These are phyloP conservation scores for Platycercus adscitus DNA, from an alignment of 2,113 vertebrate species.

Conservation along the genomic window DNA sequence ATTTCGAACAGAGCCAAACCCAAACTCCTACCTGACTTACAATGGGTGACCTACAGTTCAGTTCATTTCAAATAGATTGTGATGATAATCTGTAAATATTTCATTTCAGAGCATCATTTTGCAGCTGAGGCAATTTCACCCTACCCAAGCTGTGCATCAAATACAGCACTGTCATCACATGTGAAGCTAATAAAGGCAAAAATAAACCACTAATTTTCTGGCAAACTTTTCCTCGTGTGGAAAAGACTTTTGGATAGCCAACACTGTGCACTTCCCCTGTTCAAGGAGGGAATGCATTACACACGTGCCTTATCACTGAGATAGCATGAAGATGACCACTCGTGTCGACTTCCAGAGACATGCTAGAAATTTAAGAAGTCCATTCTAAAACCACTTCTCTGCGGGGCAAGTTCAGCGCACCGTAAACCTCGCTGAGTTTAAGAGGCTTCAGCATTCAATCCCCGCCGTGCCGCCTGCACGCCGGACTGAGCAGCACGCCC, in stretches of 20 bases:
- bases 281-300: fast-evolving
- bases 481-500: not conserved
- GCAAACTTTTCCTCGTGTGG: not conserved
- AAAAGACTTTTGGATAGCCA: not conserved
- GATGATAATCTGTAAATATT: not conserved
- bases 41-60: not conserved
- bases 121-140: not conserved
- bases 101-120: not conserved
- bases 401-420: not conserved
- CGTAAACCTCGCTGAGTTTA: fast-evolving
- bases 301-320: fast-evolving
- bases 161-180: not conserved
- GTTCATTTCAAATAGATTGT: not conserved
- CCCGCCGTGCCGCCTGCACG: fast-evolving
- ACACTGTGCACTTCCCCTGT: fast-evolving
- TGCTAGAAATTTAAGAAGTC: fast-evolving
- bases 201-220: not conserved
- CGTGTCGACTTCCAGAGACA: not conserved
- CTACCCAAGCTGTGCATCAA: not conserved
- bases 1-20: not conserved
- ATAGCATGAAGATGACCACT: fast-evolving
- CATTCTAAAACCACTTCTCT: not conserved
- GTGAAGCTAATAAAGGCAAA: not conserved
- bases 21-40: not conserved
- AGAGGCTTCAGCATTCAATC: fast-evolving